phyloP scores from a whole-genome alignment of 2,113 vertebrate species.

The Callorhinus ursinus region DNA sequence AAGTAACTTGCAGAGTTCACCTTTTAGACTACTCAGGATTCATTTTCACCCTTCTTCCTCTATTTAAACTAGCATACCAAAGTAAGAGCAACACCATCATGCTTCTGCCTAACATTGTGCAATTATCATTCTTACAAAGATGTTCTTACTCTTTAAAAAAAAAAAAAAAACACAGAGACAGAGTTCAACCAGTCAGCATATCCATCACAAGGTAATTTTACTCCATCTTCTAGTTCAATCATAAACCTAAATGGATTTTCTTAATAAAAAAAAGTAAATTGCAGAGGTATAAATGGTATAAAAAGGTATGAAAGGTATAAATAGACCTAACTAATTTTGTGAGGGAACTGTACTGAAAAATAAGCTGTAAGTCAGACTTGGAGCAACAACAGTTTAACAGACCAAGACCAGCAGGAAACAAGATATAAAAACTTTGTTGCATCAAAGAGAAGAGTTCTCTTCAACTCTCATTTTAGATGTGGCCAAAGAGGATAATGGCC shows the following conservation, averaged over 20 bases:
- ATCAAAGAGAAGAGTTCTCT: constrained; percentile 1
- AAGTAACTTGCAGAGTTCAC: not conserved
- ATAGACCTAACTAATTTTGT: not conserved
- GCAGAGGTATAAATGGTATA: not conserved
- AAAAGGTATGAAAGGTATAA: not conserved
- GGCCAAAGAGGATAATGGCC: not conserved
- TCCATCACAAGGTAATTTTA: not conserved
- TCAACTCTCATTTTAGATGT: not conserved
- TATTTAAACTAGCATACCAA: not conserved
- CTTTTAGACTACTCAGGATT: not conserved
- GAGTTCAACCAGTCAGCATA: not conserved
- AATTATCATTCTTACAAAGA: not conserved
- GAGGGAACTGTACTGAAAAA: not conserved
- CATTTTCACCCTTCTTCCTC: not conserved
- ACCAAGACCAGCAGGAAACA: not conserved
- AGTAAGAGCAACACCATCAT: not conserved
- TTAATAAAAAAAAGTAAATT: not conserved
- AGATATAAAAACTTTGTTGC: not conserved
- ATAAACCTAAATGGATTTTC: not conserved
- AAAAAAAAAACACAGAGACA: not conserved
- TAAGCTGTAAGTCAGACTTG: not conserved
- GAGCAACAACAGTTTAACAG: not conserved
- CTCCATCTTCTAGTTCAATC: not conserved
- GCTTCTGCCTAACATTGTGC: not conserved
- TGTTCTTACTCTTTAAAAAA: not conserved